A percentile compares a stretch with the other conserved stretches of the same genome.
Evolutionary conservation across 2,113 vertebrate genomes (phyloP).

Genomic region (Chionis minor): DNA sequence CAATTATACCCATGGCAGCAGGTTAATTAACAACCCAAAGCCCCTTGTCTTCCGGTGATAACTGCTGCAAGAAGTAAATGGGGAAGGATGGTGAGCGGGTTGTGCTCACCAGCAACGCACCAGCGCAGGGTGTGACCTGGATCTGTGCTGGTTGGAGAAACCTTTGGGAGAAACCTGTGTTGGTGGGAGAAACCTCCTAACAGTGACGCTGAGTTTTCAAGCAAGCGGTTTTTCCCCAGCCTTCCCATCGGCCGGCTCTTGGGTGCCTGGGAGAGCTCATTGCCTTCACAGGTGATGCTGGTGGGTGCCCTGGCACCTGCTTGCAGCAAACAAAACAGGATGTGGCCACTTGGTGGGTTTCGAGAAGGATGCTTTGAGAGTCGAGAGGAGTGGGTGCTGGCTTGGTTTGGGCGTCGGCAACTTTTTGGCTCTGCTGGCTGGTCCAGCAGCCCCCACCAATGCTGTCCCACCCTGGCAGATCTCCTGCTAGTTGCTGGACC

Average conservation of each 20-base stretch:
- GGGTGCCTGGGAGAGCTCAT: neutral
- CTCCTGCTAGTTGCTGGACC: neutral
- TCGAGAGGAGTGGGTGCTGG: accelerated
- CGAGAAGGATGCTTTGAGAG: neutral
- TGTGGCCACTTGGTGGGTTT: accelerated
- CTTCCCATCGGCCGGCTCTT: neutral
- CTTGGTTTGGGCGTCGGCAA: neutral
- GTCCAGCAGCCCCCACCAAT: accelerated
- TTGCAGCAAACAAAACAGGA: neutral
- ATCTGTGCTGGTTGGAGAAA: neutral
- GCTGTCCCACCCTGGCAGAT: accelerated
- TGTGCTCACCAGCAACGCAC: accelerated
- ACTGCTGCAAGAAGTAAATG: neutral
- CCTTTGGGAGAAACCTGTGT: neutral
- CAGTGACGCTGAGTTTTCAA: neutral
- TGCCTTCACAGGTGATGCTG: neutral
- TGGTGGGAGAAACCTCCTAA: neutral
- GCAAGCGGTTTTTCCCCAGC: accelerated
- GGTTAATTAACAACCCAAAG: neutral
- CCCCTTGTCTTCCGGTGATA: accelerated
- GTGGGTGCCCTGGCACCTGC: accelerated
- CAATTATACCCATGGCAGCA: neutral
- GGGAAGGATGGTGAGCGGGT: accelerated
- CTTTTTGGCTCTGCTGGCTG: neutral
- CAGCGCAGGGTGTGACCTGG: neutral